Evolutionary conservation across 2,888 invertebrate species (phyloP), one percentile per base, ranked within the genome.

Genomic region (Tupiocoris notatus): DNA sequence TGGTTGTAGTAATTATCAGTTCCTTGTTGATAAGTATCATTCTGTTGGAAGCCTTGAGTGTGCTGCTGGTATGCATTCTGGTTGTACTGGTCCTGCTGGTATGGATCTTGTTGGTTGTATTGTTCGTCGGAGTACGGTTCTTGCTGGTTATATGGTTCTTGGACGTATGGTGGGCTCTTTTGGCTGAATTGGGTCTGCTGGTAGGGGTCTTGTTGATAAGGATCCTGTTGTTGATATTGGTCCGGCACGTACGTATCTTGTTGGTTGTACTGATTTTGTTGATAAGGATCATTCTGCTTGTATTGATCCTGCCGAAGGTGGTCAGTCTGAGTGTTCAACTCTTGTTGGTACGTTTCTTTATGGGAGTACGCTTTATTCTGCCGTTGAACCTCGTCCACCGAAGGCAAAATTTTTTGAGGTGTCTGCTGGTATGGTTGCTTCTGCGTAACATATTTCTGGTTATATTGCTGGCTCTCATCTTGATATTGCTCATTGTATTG

Each of bases 71-170:
- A 64, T 6, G 57, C 12, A 56, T 76, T 75, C 39, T 76, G 70
- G 56, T 76, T 70, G n/a, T 21, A 56, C 58, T 81, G 81, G 1
- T 83, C 82, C 6, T 81, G 82, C 2, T 81, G 82, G 68, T 83
- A 83, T 1, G 82, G 81, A 61, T 81, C 81, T 20, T 82, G 81
- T 23, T 68, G 58, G 23, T 70, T 18, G 24, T 21, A 59, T 9
- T 58, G 18, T n/a, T 63, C 64, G 6, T 63, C 75, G 82, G 83
- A 0, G 67, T 83, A 83, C 1, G 81, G 81, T 58, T 81, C 81
- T 21, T 82, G 81, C 17, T 73, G 80, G 9, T 79, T 79, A 78
- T 82, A n/a, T 39, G 39, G 65, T 18, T 82, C 81, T 16, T 79
- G 80, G 6, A 9, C 18, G 22, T 23, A 54, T 1, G 39, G 22